Conservation (phyloP, 2,797 vertebrate species). For the Falco novaeseelandiae region DNA sequence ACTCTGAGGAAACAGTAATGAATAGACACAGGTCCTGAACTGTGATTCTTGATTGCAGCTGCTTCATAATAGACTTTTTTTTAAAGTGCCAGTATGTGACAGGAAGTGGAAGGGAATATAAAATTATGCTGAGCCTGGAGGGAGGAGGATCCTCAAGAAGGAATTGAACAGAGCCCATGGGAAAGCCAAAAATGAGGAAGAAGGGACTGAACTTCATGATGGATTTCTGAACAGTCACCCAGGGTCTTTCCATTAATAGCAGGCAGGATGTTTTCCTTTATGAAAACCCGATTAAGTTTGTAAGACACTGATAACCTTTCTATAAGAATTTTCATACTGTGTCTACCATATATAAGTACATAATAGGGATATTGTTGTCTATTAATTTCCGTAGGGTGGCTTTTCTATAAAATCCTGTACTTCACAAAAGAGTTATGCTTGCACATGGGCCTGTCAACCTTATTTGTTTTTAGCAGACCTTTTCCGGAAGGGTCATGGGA, state of each 20-base stretch:
- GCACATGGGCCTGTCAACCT: background rate
- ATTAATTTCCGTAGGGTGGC: background rate
- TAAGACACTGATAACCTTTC: conserved; percentile 56
- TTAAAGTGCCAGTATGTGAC: background rate
- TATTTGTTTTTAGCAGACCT: background rate
- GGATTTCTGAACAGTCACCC: conserved; percentile 57
- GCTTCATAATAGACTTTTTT: conserved; percentile 16
- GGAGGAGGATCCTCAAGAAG: conserved; percentile 32
- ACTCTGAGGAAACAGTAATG: conserved; percentile 49
- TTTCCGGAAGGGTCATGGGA: conserved; percentile 37
- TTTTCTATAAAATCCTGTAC: background rate
- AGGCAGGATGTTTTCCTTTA: conserved; percentile 66
- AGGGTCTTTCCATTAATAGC: conserved; percentile 61
- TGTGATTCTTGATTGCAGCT: conserved; percentile 31
- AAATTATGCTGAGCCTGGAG: conserved; percentile 9
- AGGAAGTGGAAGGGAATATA: conserved; percentile 26
- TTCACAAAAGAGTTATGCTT: background rate
- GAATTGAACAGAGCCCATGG: conserved; percentile 34
- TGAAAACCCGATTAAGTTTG: conserved; percentile 10
- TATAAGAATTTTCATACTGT: background rate
- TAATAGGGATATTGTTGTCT: background rate
- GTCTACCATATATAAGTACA: background rate
- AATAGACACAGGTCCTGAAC: conserved; percentile 59
- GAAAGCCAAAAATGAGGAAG: conserved; percentile 45
- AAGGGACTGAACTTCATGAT: conserved; percentile 41